Base-by-base conservation (phyloP, 2,797 vertebrate genomes). In the Siniperca obscura region DNA sequence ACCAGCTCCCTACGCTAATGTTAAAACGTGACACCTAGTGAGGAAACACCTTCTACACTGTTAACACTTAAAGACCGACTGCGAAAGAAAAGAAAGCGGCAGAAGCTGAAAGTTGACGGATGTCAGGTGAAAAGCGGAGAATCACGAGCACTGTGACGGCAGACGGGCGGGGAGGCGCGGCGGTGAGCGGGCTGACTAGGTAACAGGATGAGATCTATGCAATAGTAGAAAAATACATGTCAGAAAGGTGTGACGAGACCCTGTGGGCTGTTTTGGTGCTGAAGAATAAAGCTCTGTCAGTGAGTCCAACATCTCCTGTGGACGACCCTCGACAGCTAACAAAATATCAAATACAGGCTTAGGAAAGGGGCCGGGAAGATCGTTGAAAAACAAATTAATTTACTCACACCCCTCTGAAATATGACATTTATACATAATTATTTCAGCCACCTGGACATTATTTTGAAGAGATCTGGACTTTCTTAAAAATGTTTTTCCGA, bases 281-380 rank as follows among this genome's bases (percentile, higher is more conserved):
- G 93, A 94, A 82, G 91, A 92, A 91, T 94, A 86, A 92, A 94
- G 90, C 91, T 92, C 85, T 86, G 92, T 94, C 93, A 95, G 94
- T 91, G 93, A 95, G 95, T 95, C 94, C 95, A 96, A 96, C 90
- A 95, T 94, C 93, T 94, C 91, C 92, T 92, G 93, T 93, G 95
- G 94, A 95, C 92, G 91, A 93, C 86, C 92, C 86, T 89, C 87
- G 88, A 93, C 93, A 95, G 92, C 92, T 90, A 87, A 94, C 92
- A 94, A 90, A 95, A 94, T 53, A 94, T 95, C 93, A 94, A 94
- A 96, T 92, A 95, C 94, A 95, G 90, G 92, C 95, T 95, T 91
- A 92, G 93, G 95, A 93, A 92, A 25, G 46, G 46, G 42, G 30
- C 34, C 0, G 34, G 92, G 94, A 95, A 94, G 95, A 96, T 93